Evolutionary conservation across 2,888 invertebrate species (phyloP), one percentile per base, ranked within the genome.

Genomic region (Lasioglossum oenotherae): DNA sequence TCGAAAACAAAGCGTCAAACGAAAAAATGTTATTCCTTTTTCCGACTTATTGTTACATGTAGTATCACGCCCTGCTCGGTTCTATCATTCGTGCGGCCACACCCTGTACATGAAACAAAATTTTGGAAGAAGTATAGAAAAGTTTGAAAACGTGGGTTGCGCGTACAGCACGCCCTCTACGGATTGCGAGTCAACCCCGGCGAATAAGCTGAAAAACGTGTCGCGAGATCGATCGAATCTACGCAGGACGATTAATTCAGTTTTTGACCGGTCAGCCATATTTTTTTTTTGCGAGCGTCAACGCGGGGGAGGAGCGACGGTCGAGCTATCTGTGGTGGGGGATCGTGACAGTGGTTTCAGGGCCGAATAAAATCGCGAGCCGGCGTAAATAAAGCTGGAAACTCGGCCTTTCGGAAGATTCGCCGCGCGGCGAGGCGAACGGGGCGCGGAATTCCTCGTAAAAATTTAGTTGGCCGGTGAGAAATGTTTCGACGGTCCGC

Each of bases 401-500:
- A 44, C 69, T 67, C 71, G 71, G 71, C 44, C 78, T 38, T 60
- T 78, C 57, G 49, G 16, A 60, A 10, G 76, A 60, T 74, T 78
- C 78, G 71, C 16, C n/a, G 44, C n/a, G n/a, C 27, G 44, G 49
- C 44, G 49, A 53, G 71, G 53, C 19, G 23, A 64, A 64, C 64
- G 64, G 14, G 80, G 69, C 79, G 57, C 53, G 69, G 46, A 35
- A 82, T 74, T 72, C 72, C 82, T 83, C 87, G 88, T 86, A 87
- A 87, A 87, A 87, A 81, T 88, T 80, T 74, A 73, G 60, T 71
- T 46, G 73, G 53, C 38, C 78, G 53, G 73, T 73, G 74, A 81
- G 85, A 87, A 87, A 89, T 84, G 87, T 82, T 88, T 89, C 88
- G 87, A 80, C 86, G 60, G 69, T 77, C 80, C 78, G 92, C 89